Evolutionary conservation across 2,888 invertebrate genomes (phyloP), one percentile per base, ranked within the genome.

Genomic region (Epsilonema sp.): DNA sequence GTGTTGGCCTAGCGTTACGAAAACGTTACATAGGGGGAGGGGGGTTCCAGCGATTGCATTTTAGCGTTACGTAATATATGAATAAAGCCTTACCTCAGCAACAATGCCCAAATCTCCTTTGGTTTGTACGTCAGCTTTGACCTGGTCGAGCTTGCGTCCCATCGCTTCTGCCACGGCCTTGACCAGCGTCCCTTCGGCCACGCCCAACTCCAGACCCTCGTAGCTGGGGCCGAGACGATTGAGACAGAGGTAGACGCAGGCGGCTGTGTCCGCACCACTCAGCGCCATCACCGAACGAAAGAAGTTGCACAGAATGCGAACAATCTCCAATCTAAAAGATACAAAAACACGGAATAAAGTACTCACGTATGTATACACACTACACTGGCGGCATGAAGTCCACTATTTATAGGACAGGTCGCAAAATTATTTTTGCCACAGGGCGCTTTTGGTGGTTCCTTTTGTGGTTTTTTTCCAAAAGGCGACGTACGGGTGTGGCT

Each of bases 171-270:
- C 85, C 42, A 94, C 79, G 0, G 89, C 86, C 71, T 89, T 90
- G 78, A 90, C 83, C 44, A 97, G 71, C 53, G 82, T 80, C 0
- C 80, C 82, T 62, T 97, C 94, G 0, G 94, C 94, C 44, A 89
- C 77, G n/a, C 94, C 94, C 59, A 85, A 68, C 65, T 87, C 86
- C 24, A 84, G 57, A 70, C 87, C 92, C 67, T 89, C 84, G 65
- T 90, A 92, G 0, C 90, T 85, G 0, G 97, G 94, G 1, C 86
- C 92, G 40, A 97, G 70, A 67, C 83, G 81, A 68, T 97, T 97
- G n/a, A 94, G 73, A 60, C 89, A 89, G 54, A 97, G 70, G 67
- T 97, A 94, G 20, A 97, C 76, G 56, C 85, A 84, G 0, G 82
- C 77, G 47, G 89, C 64, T 50, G 97, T 71, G 67, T 97, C 92